Conservation (phyloP, 2,113 vertebrate species). For the Psettodes erumei region DNA sequence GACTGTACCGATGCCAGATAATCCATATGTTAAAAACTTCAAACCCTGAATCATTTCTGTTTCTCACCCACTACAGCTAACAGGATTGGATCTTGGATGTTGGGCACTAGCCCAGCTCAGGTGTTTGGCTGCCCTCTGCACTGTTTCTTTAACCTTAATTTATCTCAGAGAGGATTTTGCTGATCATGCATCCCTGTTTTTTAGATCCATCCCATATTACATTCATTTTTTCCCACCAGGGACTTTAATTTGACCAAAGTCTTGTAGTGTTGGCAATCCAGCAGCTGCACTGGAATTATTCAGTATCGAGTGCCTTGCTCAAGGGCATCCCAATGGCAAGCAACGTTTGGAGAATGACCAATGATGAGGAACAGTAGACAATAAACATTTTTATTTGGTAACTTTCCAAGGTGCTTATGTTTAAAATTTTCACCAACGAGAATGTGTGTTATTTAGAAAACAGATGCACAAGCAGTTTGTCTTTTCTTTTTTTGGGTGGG, state of each 20-base stretch:
- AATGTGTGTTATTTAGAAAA: no score
- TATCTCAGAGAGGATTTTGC: constrained; percentile 45
- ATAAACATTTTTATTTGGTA: no score
- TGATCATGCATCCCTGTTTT: constrained; percentile 45
- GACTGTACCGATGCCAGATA: background rate
- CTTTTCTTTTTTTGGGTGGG: no score
- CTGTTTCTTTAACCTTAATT: constrained; percentile 57
- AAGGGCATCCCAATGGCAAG: constrained; percentile 10
- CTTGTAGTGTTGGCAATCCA: constrained; percentile 1
- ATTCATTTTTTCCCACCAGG: constrained; percentile 47
- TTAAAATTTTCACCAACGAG: no score
- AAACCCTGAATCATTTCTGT: constrained; percentile 13
- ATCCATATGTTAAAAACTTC: background rate
- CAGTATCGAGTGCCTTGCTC: constrained; percentile 26
- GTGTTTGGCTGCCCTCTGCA: constrained; percentile 47
- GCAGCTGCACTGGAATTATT: constrained; percentile 17
- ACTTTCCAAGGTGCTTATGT: no score
- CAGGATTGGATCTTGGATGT: constrained; percentile 11
- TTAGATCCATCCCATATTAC: constrained; percentile 19
- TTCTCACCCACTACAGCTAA: background rate
- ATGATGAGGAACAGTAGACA: background rate
- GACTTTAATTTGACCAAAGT: constrained; percentile 29
- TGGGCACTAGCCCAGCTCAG: background rate
- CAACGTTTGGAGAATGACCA: background rate
- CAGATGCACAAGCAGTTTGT: no score